phyloP scores from a whole-genome alignment of 1,140 invertebrate genomes.

The Penaeus vannamei region DNA sequence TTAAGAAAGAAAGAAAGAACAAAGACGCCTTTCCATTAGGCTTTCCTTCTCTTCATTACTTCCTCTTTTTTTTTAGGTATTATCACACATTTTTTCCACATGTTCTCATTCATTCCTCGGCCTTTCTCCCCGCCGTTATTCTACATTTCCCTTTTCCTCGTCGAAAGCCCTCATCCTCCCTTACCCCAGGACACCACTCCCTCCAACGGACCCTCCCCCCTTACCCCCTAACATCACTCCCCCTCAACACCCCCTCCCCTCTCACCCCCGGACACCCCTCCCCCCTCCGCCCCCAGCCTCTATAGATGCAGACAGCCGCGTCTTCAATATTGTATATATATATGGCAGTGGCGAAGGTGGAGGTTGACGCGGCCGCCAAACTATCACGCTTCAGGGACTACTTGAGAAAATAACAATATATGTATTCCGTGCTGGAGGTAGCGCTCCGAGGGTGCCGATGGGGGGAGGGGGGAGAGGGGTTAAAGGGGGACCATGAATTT shows the following conservation, averaged over 20 bases:
- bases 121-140: background rate
- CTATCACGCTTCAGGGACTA: slow-evolving; percentile 54
- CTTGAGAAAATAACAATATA: slow-evolving; percentile 55
- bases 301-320: background rate
- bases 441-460: background rate
- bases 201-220: background rate
- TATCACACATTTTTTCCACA: background rate
- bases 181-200: background rate
- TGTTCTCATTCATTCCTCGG: background rate
- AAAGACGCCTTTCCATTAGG: background rate
- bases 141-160: background rate
- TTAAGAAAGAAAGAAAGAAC: background rate
- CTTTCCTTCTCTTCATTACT: background rate
- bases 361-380: slow-evolving; percentile 25
- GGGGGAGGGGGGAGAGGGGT: background rate
- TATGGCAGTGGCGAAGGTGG: slow-evolving; percentile 24
- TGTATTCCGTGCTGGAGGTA: slow-evolving; percentile 39
- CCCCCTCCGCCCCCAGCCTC: background rate
- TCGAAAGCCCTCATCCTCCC: background rate
- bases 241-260: no score
- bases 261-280: background rate
- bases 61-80: background rate
- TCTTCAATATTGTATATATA: slow-evolving; percentile 32
- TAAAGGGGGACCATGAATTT: no score
- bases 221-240: background rate